These are phyloP conservation scores for Microdon myrmicae DNA, from an alignment of 2,888 invertebrate genomes.

Conservation along the genomic window DNA sequence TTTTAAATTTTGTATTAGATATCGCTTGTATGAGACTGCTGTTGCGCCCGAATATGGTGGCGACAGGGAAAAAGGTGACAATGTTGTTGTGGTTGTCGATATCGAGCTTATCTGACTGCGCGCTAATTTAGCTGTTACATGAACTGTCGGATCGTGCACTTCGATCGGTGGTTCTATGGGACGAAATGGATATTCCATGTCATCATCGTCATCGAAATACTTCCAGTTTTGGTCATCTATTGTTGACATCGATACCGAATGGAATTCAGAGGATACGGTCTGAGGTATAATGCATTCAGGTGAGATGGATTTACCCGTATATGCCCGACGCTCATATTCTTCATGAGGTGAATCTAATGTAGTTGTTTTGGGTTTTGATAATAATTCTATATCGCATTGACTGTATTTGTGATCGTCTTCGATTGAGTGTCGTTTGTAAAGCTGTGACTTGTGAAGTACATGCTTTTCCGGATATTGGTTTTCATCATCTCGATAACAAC, in stretches of 20 bases:
- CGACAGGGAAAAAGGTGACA: conserved; percentile 42
- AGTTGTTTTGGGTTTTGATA: not conserved
- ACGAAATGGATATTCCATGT: conserved; percentile 10
- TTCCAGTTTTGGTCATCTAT: conserved; percentile 33
- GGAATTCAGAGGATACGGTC: conserved; percentile 13
- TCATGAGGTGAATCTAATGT: conserved; percentile 18
- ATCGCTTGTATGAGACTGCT: not conserved
- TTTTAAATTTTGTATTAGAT: conserved; percentile 12
- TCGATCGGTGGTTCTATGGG: not conserved
- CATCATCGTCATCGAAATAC: conserved; percentile 36
- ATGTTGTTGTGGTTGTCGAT: conserved; percentile 43
- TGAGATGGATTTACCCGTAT: conserved; percentile 6
- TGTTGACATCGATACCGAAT: conserved; percentile 15
- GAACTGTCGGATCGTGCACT: not conserved
- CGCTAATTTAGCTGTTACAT: conserved; percentile 22
- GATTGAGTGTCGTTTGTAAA: not conserved
- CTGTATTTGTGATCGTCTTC: conserved; percentile 6
- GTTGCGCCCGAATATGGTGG: conserved; percentile 27
- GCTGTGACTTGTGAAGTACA: not conserved
- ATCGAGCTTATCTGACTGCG: conserved; percentile 42
- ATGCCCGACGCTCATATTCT: conserved; percentile 20
- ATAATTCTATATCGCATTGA: conserved; percentile 1
- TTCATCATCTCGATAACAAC: conserved; percentile 1
- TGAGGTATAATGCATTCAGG: conserved; percentile 9
- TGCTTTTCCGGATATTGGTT: conserved; percentile 2